Evolutionary conservation across 2,797 vertebrate genomes (phyloP).

Genomic region (Siniperca scherzeri): DNA sequence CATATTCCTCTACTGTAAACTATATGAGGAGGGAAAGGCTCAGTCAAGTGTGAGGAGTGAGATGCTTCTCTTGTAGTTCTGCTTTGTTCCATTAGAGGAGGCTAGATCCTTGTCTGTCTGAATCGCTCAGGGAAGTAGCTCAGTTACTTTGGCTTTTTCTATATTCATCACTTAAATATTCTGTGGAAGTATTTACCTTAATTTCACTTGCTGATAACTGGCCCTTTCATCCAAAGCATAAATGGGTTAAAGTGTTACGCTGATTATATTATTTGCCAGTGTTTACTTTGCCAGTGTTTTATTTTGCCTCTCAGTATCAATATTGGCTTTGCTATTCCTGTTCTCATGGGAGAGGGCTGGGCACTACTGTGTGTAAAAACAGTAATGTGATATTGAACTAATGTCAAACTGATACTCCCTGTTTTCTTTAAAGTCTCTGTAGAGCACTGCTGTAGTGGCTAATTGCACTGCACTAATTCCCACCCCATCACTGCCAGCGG

Average conservation of each 20-base stretch:
- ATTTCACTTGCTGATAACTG: constrained; percentile 88
- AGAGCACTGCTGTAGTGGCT: constrained; percentile 64
- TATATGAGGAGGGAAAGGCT: constrained; percentile 57
- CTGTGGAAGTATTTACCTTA: constrained; percentile 83
- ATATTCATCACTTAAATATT: constrained; percentile 88
- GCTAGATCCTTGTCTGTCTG: constrained; percentile 68
- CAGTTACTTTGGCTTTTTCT: constrained; percentile 83
- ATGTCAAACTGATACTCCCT: constrained; percentile 62
- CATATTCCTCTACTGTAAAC: constrained; percentile 47
- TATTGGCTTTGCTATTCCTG: constrained; percentile 71
- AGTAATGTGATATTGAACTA: constrained; percentile 70
- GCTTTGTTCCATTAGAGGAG: constrained; percentile 67
- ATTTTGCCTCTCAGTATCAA: constrained; percentile 65
- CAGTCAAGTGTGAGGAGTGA: constrained; percentile 85
- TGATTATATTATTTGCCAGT: constrained; percentile 61
- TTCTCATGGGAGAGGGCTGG: constrained; percentile 66
- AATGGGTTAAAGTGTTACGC: constrained; percentile 28
- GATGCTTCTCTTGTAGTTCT: constrained; percentile 71
- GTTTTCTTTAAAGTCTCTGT: constrained; percentile 57
- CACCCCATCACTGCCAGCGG: constrained; percentile 79
- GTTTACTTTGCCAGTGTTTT: constrained; percentile 79
- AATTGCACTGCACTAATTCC: constrained; percentile 82
- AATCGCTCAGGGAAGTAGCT: constrained; percentile 91
- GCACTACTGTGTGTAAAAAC: constrained; percentile 63
- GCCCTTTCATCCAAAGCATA: constrained; percentile 66